Conservation (phyloP, 2,113 vertebrate species). For the Eulemur macaco region DNA sequence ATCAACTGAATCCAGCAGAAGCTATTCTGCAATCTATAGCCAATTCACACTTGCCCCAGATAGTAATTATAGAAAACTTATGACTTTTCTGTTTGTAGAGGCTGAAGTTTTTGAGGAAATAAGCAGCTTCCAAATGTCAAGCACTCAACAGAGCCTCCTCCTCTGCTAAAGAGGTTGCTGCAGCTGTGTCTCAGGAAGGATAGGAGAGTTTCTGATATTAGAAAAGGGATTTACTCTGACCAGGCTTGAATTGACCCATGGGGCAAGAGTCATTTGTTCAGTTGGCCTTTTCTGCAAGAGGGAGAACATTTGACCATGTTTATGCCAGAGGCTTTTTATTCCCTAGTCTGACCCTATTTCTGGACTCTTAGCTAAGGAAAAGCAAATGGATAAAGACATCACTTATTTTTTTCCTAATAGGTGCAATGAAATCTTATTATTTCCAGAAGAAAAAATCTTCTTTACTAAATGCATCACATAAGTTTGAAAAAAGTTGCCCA, state of each 20-base stretch:
- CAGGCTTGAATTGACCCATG: constrained; percentile 46
- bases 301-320: constrained; percentile 48
- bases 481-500: not conserved
- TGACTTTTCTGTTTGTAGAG: constrained; percentile 73
- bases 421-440: not conserved
- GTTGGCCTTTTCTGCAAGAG: constrained; percentile 21
- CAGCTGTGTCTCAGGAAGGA: constrained; percentile 48
- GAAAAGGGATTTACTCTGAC: constrained; percentile 60
- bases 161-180: constrained; percentile 1
- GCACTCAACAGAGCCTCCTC: constrained; percentile 51
- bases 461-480: not conserved
- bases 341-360: not conserved
- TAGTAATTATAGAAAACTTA: constrained; percentile 74
- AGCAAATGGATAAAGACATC: constrained; percentile 1
- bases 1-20: constrained; percentile 73
- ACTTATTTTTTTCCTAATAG: not conserved
- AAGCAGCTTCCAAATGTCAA: constrained; percentile 75
- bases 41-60: constrained; percentile 75
- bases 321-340: constrained; percentile 15
- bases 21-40: constrained; percentile 44
- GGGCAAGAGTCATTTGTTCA: constrained; percentile 42
- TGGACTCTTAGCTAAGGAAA: not conserved
- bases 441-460: not conserved
- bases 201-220: constrained; percentile 49
- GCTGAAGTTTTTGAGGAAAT: constrained; percentile 74